These are phyloP conservation scores for Odobenus rosmarus DNA, from an alignment of 2,113 vertebrate species.

Conservation along the genomic window DNA sequence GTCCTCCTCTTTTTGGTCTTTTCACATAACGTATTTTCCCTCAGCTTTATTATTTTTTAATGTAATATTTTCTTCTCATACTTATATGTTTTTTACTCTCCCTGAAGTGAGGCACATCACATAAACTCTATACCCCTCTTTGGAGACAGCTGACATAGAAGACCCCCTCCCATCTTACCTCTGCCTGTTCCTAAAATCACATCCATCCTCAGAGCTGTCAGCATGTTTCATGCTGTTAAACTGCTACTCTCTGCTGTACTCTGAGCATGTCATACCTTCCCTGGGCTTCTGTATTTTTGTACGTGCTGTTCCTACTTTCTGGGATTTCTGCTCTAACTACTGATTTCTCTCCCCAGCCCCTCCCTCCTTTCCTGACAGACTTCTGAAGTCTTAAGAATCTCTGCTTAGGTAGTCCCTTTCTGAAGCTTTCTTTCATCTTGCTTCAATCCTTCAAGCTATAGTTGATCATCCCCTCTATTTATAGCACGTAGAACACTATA, in stretches of 20 bases:
- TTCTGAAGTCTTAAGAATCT: neutral
- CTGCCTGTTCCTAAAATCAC: neutral
- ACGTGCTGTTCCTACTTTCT: neutral
- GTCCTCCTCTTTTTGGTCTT: neutral
- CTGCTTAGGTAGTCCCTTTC: neutral
- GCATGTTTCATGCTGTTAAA: neutral
- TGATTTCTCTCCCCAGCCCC: neutral
- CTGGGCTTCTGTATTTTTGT: neutral
- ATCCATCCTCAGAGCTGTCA: neutral
- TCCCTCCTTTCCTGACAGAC: neutral
- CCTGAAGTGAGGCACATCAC: neutral
- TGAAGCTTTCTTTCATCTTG: neutral
- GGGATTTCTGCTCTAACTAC: neutral
- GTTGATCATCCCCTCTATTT: neutral
- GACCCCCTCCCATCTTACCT: neutral
- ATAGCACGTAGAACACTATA: neutral
- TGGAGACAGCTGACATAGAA: neutral
- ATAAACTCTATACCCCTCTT: neutral
- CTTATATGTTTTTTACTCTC: neutral
- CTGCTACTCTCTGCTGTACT: neutral
- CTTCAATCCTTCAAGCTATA: neutral
- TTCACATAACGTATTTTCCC: neutral
- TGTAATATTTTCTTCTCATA: neutral
- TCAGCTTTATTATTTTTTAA: constrained; percentile 24
- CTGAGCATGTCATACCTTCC: neutral